A percentile compares a stretch with the other conserved stretches of the same genome.
Conservation (phyloP, 2,888 invertebrate species). For the Pyrrhia umbra region DNA sequence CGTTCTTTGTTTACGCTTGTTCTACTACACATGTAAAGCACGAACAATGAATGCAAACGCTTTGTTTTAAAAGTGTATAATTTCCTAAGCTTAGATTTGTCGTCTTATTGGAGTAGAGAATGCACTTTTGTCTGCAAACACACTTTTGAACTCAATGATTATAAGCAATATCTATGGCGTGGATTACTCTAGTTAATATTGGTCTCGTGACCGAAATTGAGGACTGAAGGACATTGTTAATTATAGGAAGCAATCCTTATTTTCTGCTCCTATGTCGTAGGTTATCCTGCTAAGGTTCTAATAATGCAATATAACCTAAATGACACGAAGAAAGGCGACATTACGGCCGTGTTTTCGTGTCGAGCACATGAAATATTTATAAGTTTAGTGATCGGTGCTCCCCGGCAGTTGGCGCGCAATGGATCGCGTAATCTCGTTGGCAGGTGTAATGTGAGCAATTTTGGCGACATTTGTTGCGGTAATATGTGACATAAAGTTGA, state of each 20-base stretch:
- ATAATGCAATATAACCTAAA: constrained; percentile 38
- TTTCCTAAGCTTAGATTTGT: background rate
- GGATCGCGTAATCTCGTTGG: constrained; percentile 34
- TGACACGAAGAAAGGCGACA: constrained; percentile 19
- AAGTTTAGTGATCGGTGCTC: constrained; percentile 46
- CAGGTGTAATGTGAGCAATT: constrained; percentile 35
- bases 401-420: constrained; percentile 26
- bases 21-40: background rate
- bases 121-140: background rate
- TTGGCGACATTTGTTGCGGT: constrained; percentile 19
- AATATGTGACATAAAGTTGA: constrained; percentile 9
- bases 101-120: background rate
- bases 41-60: background rate
- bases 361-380: constrained; percentile 56
- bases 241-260: background rate
- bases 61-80: background rate
- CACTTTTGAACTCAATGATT: background rate
- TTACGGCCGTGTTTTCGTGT: constrained; percentile 27
- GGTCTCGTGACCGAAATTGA: background rate
- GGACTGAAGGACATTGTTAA: background rate
- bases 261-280: constrained; percentile 8
- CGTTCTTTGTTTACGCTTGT: background rate
- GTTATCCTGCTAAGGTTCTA: constrained; percentile 12
- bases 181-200: background rate
- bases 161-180: too few species aligned